phyloP scores from a whole-genome alignment of 2,797 vertebrate species.

The Acropternis orthonyx region DNA sequence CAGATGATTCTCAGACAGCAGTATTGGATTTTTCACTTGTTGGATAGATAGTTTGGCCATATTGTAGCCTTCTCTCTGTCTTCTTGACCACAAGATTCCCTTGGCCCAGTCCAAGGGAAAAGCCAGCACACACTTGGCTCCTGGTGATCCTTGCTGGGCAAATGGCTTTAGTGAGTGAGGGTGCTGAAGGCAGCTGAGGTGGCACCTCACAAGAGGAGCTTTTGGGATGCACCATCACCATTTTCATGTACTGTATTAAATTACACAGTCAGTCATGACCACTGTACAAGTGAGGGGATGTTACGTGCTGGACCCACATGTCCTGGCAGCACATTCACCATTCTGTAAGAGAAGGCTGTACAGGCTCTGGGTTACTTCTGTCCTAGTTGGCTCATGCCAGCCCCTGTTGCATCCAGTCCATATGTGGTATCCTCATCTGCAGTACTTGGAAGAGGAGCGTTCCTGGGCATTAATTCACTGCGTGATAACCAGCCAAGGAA shows the following conservation, averaged over 20 bases:
- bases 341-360: not conserved
- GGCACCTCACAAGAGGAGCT: not conserved
- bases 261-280: not conserved
- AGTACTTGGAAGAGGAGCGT: conserved; percentile 14
- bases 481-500: not conserved
- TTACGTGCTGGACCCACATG: not conserved
- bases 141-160: not conserved
- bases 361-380: not conserved
- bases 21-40: not conserved
- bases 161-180: accelerated
- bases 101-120: not conserved
- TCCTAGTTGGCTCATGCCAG: not conserved
- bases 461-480: not conserved
- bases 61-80: not conserved
- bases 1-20: not conserved
- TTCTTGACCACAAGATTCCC: not conserved
- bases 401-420: not conserved
- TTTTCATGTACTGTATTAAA: not conserved
- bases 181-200: not conserved
- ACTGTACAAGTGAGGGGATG: accelerated
- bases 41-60: not conserved
- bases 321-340: not conserved
- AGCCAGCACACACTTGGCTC: accelerated
- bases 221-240: not conserved
- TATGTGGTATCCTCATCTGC: conserved; percentile 33